Percentiles rank a stretch among this genome's conserved stretches.
These are phyloP conservation scores for Agrochola circellaris DNA, from an alignment of 2,888 invertebrate genomes.

Conservation along the genomic window DNA sequence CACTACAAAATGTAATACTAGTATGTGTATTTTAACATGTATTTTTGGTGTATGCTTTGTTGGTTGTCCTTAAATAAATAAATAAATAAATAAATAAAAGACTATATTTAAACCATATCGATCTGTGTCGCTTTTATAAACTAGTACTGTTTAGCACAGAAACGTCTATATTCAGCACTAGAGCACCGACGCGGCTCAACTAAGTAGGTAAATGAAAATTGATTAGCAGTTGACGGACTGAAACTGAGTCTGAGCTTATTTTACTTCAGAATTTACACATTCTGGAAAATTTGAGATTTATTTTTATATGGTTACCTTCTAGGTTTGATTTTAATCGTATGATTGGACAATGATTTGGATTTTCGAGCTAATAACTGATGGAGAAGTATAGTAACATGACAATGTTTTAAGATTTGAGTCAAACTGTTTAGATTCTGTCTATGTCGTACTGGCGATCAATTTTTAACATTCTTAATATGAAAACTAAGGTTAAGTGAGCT, in stretches of 20 bases:
- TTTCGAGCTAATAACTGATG: not conserved
- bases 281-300: not conserved
- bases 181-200: not conserved
- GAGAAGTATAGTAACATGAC: not conserved
- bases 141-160: not conserved
- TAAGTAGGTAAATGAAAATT: constrained; percentile 50
- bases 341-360: not conserved
- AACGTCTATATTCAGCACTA: constrained; percentile 21
- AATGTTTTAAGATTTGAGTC: not conserved
- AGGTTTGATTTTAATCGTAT: not conserved
- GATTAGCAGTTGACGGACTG: constrained; percentile 39
- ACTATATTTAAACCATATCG: not conserved
- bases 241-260: constrained; percentile 1
- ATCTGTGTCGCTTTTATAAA: not conserved
- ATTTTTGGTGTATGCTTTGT: too few relatives aligned
- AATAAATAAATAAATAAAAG: too few relatives aligned
- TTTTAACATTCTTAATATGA: not conserved
- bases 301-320: not conserved
- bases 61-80: too few relatives aligned
- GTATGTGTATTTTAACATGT: too few relatives aligned
- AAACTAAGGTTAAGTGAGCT: not conserved
- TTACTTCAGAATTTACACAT: constrained; percentile 12
- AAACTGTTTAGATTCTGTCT: not conserved
- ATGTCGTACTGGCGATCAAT: not conserved
- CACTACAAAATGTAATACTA: too few relatives aligned